phyloP scores from a whole-genome alignment of 2,113 vertebrate genomes.

The Sinosuthora webbiana region DNA sequence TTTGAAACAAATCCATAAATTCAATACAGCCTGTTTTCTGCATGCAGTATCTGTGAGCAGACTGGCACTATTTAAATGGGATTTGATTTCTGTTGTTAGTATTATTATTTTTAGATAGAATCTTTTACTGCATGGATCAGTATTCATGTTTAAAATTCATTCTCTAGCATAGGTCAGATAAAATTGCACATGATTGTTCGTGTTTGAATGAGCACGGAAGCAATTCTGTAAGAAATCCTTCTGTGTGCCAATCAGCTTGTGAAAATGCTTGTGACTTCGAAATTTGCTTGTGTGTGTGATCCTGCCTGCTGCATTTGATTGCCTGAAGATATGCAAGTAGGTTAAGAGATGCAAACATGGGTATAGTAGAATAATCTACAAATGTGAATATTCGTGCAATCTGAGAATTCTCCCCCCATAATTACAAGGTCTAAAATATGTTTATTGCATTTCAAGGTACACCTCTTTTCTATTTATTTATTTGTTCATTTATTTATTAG shows the following conservation, averaged over 20 bases:
- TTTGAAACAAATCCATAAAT: not conserved
- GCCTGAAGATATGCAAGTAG: not conserved
- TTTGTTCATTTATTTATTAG: not conserved
- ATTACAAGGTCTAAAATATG: not conserved
- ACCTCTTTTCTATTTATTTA: not conserved
- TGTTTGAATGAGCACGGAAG: slow-evolving; percentile 24
- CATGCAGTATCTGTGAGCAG: not conserved
- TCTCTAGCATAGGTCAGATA: not conserved
- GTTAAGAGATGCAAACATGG: not conserved
- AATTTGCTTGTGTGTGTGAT: not conserved
- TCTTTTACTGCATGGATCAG: not conserved
- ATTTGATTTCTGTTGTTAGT: not conserved
- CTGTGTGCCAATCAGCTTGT: slow-evolving; percentile 20
- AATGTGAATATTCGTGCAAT: slow-evolving; percentile 35
- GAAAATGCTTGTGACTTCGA: slow-evolving; percentile 33
- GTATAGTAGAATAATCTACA: not conserved
- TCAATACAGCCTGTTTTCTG: not conserved
- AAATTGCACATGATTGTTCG: slow-evolving; percentile 7
- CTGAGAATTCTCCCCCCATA: not conserved
- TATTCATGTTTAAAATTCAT: slow-evolving; percentile 12
- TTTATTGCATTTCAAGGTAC: not conserved
- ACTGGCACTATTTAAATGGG: not conserved
- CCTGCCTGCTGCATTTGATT: not conserved
- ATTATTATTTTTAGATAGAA: not conserved
- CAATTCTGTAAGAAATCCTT: slow-evolving; percentile 27